Evolutionary conservation across 1,140 invertebrate species (phyloP).

Genomic region (Heliconius nattereri): DNA sequence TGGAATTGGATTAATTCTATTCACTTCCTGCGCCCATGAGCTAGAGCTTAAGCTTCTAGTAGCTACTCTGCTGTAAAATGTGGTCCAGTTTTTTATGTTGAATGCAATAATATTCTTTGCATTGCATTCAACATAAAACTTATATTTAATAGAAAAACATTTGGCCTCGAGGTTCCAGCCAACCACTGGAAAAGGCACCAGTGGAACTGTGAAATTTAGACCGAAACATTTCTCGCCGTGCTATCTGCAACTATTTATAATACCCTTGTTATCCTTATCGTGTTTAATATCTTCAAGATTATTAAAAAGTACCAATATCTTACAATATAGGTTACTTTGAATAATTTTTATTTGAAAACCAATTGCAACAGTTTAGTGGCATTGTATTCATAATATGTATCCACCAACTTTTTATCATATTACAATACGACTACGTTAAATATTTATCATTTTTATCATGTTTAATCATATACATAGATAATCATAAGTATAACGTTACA

Average conservation of each 20-base stretch:
- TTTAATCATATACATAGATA: background rate
- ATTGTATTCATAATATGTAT: background rate
- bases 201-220: background rate
- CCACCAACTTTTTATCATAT: constrained; percentile 7
- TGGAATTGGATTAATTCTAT: too few species aligned
- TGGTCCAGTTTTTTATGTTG: too few species aligned
- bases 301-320: background rate
- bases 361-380: background rate
- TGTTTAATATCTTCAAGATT: background rate
- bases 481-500: background rate
- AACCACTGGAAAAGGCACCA: background rate
- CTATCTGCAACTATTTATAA: background rate
- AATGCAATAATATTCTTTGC: too few species aligned
- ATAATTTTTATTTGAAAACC: background rate
- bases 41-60: too few species aligned
- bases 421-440: constrained; percentile 7
- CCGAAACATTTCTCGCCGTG: background rate
- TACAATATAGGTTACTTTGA: background rate
- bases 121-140: too few species aligned
- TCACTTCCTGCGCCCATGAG: too few species aligned
- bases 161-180: too few species aligned
- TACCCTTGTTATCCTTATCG: background rate
- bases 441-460: background rate
- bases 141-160: too few species aligned
- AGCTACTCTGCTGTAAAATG: background rate